phyloP scores from a whole-genome alignment of 2,113 vertebrate species.

The Ageneiosus marmoratus region DNA sequence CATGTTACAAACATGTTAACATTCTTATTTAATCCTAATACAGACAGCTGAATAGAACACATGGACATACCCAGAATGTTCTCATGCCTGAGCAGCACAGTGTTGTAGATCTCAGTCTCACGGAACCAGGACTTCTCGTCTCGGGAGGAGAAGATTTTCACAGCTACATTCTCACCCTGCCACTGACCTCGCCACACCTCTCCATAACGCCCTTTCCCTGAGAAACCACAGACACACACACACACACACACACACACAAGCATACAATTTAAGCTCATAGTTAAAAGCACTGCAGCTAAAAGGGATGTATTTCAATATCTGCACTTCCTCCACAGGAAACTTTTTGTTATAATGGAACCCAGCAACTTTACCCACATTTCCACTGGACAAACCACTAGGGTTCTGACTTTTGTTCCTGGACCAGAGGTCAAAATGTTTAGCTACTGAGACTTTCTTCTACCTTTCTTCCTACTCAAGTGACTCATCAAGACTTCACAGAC shows the following conservation, averaged over 20 bases:
- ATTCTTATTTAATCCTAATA: neutral
- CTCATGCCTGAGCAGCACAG: constrained; percentile 92
- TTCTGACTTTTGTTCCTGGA: neutral
- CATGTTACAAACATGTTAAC: neutral
- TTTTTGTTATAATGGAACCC: neutral
- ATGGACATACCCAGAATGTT: constrained; percentile 87
- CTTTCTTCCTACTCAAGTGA: neutral
- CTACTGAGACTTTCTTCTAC: neutral
- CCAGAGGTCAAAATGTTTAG: neutral
- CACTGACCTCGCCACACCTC: constrained; percentile 97
- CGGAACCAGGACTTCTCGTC: constrained; percentile 99
- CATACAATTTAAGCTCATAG: neutral
- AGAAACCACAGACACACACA: neutral
- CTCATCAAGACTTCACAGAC: neutral
- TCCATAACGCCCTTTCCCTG: constrained; percentile 95
- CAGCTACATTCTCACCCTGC: constrained; percentile 96
- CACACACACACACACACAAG: neutral
- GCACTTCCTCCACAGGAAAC: constrained; percentile 12
- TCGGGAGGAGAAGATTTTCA: constrained; percentile 97
- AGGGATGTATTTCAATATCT: neutral
- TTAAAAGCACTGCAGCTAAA: neutral
- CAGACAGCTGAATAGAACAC: neutral
- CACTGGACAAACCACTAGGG: neutral
- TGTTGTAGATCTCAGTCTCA: constrained; percentile 98
- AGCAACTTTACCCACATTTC: constrained; percentile 1